Percentiles rank a stretch among this genome's conserved stretches.
Conservation (phyloP, 2,888 invertebrate species). For the Cordilura impudica region DNA sequence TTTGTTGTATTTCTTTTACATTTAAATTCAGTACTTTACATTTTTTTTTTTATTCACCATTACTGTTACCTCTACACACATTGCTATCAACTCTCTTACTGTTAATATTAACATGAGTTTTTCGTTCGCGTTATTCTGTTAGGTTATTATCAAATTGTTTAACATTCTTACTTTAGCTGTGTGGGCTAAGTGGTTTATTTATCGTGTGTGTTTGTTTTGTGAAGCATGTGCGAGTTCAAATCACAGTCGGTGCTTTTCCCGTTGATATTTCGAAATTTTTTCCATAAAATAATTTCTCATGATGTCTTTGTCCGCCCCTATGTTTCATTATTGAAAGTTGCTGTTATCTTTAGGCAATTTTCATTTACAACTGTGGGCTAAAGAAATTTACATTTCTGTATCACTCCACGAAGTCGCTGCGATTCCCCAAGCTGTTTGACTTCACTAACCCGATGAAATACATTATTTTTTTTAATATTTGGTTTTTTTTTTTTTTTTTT, state of each 20-base stretch:
- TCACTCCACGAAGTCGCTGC: constrained; percentile 71
- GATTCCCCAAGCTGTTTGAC: constrained; percentile 37
- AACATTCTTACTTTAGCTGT: constrained; percentile 16
- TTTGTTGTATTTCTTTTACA: too few relatives aligned
- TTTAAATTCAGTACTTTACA: too few relatives aligned
- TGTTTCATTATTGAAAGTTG: constrained; percentile 65
- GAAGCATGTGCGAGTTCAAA: constrained; percentile 28
- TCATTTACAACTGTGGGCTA: constrained; percentile 69
- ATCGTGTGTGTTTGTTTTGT: background rate
- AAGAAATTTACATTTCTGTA: constrained; percentile 61
- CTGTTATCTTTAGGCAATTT: constrained; percentile 68
- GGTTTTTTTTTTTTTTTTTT: constrained; percentile 20
- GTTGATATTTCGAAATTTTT: background rate
- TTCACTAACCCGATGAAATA: constrained; percentile 58
- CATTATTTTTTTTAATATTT: constrained; percentile 20
- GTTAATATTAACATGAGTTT: constrained; percentile 32
- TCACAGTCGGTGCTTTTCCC: background rate
- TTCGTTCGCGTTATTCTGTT: background rate
- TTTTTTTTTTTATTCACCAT: too few relatives aligned
- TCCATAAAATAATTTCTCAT: background rate
- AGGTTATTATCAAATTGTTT: background rate
- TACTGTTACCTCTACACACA: too few relatives aligned
- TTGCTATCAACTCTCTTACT: background rate
- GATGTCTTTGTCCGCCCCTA: constrained; percentile 55
- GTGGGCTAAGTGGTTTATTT: constrained; percentile 7